Evolutionary conservation across 2,797 vertebrate genomes (phyloP), one percentile per base, ranked within the genome.

Genomic region (Xenops minutus): DNA sequence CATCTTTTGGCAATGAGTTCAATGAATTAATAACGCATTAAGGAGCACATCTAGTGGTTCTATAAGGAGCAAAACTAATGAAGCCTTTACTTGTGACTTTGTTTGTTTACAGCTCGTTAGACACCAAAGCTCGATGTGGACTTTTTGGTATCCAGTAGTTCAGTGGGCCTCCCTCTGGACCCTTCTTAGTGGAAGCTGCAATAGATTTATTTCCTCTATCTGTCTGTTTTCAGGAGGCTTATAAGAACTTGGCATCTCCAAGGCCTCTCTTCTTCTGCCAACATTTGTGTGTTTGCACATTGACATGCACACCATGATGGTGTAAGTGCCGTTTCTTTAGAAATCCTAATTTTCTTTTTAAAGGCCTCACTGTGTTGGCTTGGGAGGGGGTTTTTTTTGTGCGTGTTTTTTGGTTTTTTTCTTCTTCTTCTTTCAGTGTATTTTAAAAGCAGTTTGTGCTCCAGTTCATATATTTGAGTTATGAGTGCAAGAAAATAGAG

Each of bases 31-130:
- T 88, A 91, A 78, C 15, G 1, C 62, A 58, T 90, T 90, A 52
- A 85, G 88, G 84, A 73, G 43, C 75, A 73, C 36, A 72, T 93
- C 69, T 85, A 69, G 55, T 75, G 72, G 43, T 78, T 90, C 51
- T 90, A 4, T 73, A 69, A 81, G 73, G 63, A 95, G 77, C 51
- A 84, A 73, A 94, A 48, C 58, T 80, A 95, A 78, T 78, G 81
- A 92, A 95, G 68, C 64, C 55, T 94, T 89, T 92, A 43, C 66
- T 88, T 94, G 89, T 85, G 92, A 92, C 86, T 93, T 76, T 1
- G 1, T 88, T 77, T 93, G 24, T 95, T 94, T 86, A 82, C 69
- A 90, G 85, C 63, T 95, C 12, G 0, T 95, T 95, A 93, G 90
- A 49, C 66, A 79, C 85, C 55, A 68, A 67, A 94, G 49, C 39